Conservation (phyloP, 1,140 invertebrate species). For the Brachionus paranguensis region DNA sequence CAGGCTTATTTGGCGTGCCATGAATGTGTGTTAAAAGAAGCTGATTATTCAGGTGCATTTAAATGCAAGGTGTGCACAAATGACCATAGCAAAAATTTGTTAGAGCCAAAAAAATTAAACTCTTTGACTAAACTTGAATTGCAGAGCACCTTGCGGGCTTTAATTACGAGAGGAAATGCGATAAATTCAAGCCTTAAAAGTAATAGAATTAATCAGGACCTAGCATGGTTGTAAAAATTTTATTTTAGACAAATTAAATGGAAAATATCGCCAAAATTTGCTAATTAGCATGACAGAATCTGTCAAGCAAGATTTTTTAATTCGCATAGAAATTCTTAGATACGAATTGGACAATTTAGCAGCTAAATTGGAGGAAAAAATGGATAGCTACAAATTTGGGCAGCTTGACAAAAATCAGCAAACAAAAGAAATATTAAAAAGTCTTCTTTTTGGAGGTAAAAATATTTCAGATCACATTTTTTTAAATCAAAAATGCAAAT, state of each 20-base stretch:
- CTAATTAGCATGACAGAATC: not conserved
- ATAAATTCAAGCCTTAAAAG: not conserved
- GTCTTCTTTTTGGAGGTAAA: not conserved
- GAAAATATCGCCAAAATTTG: not conserved
- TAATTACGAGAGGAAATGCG: not conserved
- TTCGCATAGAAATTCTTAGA: not conserved
- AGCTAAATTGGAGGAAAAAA: not conserved
- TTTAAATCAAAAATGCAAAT: constrained; percentile 6
- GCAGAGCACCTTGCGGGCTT: not conserved
- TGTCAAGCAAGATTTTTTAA: not conserved
- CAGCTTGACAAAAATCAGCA: not conserved
- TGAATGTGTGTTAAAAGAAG: not conserved
- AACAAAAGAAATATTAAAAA: not conserved
- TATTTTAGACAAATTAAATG: not conserved
- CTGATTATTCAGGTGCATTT: constrained; percentile 31
- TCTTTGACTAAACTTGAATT: not conserved
- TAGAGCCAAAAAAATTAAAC: not conserved
- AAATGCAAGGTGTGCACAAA: not conserved
- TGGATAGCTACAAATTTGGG: not conserved
- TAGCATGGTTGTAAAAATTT: not conserved
- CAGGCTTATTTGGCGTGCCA: not conserved
- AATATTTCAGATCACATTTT: constrained; percentile 20
- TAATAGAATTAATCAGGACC: not conserved
- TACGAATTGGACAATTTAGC: not conserved
- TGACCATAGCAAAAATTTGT: not conserved